Conservation (phyloP, 2,888 invertebrate species). For the Oscheius sp. region DNA sequence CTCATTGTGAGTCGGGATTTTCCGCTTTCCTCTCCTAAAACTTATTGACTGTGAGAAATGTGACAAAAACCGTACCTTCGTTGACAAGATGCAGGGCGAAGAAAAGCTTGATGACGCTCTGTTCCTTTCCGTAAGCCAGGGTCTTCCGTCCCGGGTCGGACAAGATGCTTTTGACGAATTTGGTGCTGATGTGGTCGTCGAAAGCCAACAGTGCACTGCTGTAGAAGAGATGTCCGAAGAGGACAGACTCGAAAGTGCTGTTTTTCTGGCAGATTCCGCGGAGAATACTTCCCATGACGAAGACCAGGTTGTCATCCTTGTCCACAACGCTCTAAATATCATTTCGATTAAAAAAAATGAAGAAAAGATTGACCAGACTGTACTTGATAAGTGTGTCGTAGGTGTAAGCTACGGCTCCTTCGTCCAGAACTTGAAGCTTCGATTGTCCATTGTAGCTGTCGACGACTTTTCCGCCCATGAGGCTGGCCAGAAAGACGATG, state of each 20-base stretch:
- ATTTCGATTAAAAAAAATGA: neutral
- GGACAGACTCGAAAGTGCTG: constrained; percentile 20
- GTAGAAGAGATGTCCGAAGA: constrained; percentile 28
- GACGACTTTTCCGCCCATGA: constrained; percentile 24
- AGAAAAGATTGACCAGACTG: constrained; percentile 15
- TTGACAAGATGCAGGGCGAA: constrained; percentile 16
- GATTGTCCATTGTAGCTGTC: constrained; percentile 13
- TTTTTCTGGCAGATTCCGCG: neutral
- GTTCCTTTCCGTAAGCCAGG: constrained; percentile 1
- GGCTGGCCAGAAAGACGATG: neutral
- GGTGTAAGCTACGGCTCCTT: constrained; percentile 19
- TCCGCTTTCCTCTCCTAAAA: neutral
- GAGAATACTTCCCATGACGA: constrained; percentile 7
- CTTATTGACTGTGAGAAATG: neutral
- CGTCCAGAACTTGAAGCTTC: constrained; percentile 1
- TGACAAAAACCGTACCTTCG: neutral
- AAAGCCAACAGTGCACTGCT: constrained; percentile 6
- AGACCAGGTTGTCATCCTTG: constrained; percentile 11
- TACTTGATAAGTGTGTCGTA: constrained; percentile 14
- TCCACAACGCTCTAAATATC: constrained; percentile 22
- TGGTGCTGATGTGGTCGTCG: constrained; percentile 1
- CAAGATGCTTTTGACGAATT: neutral
- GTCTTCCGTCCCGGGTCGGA: neutral
- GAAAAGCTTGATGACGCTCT: constrained; percentile 22
- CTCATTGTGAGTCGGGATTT: constrained; percentile 8